These are phyloP conservation scores for Dermochelys coriacea DNA, from an alignment of 2,797 vertebrate genomes.

Conservation along the genomic window DNA sequence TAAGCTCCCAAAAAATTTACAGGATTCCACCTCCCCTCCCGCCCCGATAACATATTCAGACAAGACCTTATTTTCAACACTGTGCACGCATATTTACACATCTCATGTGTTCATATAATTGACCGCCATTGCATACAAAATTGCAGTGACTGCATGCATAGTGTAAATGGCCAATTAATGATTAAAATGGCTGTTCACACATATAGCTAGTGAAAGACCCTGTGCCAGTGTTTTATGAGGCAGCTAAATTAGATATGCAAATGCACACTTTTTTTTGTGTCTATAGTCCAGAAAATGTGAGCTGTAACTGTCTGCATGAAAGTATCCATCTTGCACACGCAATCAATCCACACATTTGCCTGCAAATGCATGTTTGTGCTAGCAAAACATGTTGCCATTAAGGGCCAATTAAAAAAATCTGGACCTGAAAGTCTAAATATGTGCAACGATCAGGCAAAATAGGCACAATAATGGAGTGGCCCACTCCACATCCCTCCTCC, in stretches of 20 bases:
- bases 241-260: neutral
- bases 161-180: neutral
- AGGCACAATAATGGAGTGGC: neutral
- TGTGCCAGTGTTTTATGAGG: rapidly evolving
- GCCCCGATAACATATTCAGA: neutral
- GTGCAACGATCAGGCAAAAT: neutral
- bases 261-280: rapidly evolving
- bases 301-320: neutral
- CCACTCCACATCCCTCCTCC: neutral
- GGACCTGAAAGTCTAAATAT: neutral
- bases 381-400: neutral
- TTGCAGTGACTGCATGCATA: neutral
- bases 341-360: neutral
- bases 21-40: neutral
- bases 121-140: rapidly evolving
- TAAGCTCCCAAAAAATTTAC: neutral
- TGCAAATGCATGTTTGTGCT: constrained; percentile 8
- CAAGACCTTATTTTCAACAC: neutral
- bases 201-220: neutral
- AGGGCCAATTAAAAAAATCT: neutral
- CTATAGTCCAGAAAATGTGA: neutral
- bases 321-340: constrained; percentile 13
- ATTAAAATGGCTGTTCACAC: neutral
- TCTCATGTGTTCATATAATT: neutral
- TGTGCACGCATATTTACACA: neutral